These are phyloP conservation scores for Eurytoma adleriae DNA, from an alignment of 2,888 invertebrate genomes.

Conservation along the genomic window DNA sequence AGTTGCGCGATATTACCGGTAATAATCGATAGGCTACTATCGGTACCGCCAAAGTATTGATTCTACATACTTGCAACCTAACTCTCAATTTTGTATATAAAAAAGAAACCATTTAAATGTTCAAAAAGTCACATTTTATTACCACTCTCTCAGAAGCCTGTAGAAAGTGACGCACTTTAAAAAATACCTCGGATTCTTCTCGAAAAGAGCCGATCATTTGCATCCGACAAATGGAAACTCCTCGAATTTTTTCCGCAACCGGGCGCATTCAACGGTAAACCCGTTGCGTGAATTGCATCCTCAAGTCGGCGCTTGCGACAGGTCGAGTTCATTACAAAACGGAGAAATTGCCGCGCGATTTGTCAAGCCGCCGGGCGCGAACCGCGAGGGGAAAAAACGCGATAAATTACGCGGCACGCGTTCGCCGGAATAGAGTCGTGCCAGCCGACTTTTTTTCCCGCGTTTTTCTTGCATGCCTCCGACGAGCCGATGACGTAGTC, in stretches of 20 bases:
- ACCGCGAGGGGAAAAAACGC: conserved; percentile 5
- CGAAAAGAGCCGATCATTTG: no score
- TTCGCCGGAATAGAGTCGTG: neutral
- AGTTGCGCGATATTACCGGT: no score
- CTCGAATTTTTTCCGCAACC: conserved; percentile 3
- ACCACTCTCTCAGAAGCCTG: no score
- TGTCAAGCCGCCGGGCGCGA: conserved; percentile 40
- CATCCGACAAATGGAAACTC: no score
- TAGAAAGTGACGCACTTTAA: no score
- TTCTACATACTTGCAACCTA: no score
- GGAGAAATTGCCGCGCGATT: conserved; percentile 49
- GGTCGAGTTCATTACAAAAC: conserved; percentile 50
- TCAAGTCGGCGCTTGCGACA: neutral
- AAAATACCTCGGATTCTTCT: no score
- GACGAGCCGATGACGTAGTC: neutral
- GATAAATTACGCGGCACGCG: conserved; percentile 42
- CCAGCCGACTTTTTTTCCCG: conserved; percentile 7
- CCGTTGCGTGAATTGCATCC: neutral
- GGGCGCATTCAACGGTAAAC: neutral
- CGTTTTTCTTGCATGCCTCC: neutral
- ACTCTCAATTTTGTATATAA: no score
- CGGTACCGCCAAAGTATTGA: no score
- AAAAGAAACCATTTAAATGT: no score
- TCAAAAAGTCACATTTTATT: no score
- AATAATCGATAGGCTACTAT: no score